Evolutionary conservation across 2,888 invertebrate genomes (phyloP), one percentile per base, ranked within the genome.

Genomic region (Yponomeuta evonymella): DNA sequence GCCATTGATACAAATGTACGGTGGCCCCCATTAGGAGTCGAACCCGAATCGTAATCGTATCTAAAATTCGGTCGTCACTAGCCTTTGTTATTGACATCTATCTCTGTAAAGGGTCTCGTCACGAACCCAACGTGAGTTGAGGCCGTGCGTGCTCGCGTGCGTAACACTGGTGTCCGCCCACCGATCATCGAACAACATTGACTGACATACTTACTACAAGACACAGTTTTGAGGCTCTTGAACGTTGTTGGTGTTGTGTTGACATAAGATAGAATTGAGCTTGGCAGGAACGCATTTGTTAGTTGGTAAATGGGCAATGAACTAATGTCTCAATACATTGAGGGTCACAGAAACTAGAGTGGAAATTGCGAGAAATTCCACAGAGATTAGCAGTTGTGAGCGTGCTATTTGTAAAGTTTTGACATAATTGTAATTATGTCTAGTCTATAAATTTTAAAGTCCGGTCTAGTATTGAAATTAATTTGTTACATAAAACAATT

Each of bases 311-410:
- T 9, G 11, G 29, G 29, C 4, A 23, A 23, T 65, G 67, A 23
- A 67, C 67, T 43, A 67, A 67, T 67, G 67, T 43, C 67, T 67
- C 48, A 67, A 67, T 67, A 67, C n/a, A 58, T 48, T 43, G 67
- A 67, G 23, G 48, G 67, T 36, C 43, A 43, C 48, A 65, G 30
- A 29, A 65, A 65, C 67, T 68, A 12, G 30, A 51, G 29, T 68
- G 68, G 68, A 51, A 68, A 29, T 68, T 51, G 48, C 68, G 68
- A 51, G 48, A 68, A 68, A 68, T 68, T 51, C 68, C 68, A 48
- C 29, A 68, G 2, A 68, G 68, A 68, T 68, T 68, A 68, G 12
- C 51, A 51, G 51, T 51, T 51, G 30, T 30, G 30, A 51, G 12
- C 23, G 23, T 68, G 29, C 29, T 51, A 68, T 51, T 68, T 30